Base-by-base conservation (phyloP, 2,888 invertebrate genomes). In the Alloscopus bannaensis region DNA sequence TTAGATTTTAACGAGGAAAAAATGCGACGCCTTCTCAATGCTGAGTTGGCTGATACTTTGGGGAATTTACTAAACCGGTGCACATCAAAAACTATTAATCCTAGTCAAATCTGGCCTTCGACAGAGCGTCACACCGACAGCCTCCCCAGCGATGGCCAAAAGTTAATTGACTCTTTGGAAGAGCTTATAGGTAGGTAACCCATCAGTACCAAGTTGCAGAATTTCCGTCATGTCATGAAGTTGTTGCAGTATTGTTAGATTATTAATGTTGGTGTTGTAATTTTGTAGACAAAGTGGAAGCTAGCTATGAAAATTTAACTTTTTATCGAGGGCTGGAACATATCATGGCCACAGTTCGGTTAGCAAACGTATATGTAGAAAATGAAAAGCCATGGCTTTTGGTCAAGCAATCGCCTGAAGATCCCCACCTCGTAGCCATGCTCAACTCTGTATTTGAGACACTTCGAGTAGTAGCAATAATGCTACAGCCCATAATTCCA, bases 61-160 rank as follows among this genome's bases (percentile, higher is more conserved):
- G 98, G 98, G 26, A 99, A 99, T 91, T 91, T 99, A 66, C 90
- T 95, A 79, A 93, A 92, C 71, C 92, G 98, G 20, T 94, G 94
- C 87, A 92, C 93, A 83, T 94, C 94, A 20, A 90, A 89, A 80
- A 89, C 92, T 3, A 89, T 98, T 69, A 98, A 98, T 91, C 93
- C 94, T n/a, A 88, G 90, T 11, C 93, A 92, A 87, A 90, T 92
- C 87, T 93, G 94, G 88, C 95, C 96, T 0, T 28, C 59, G 20
- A 22, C 42, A 13, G n/a, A 18, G 18, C 52, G 71, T 16, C 16
- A 45, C 36, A 31, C 22, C 0, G 52, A 52, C 50, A 26, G 8
- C n/a, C 42, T 82, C 20, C 70, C 79, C 6, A 11, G n/a, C 20
- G 31, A 65, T 57, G 79, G 82, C 22, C 47, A 68, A 60, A 55